phyloP scores from a whole-genome alignment of 2,113 vertebrate genomes.

The Andinoacara biseriatus region DNA sequence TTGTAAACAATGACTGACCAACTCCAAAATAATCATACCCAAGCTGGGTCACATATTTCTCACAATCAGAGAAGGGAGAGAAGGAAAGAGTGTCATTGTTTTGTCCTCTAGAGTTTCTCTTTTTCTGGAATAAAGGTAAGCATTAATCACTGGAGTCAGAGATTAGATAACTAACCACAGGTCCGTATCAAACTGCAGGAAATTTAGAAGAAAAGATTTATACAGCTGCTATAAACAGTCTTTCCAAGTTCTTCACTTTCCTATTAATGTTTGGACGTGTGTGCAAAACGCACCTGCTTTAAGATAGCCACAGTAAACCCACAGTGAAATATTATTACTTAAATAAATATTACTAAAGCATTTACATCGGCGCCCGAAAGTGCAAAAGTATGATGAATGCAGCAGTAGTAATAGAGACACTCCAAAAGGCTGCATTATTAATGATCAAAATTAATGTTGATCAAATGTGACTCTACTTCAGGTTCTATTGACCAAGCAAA shows the following conservation, averaged over 20 bases:
- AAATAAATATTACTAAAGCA: not conserved
- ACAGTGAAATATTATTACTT: not conserved
- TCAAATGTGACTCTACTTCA: not conserved
- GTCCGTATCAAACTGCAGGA: not conserved
- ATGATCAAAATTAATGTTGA: no score
- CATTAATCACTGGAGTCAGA: not conserved
- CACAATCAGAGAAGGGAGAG: not conserved
- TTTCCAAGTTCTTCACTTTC: not conserved
- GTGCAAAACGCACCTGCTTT: not conserved
- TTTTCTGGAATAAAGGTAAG: not conserved
- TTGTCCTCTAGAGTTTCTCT: not conserved
- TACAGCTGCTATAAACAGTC: not conserved
- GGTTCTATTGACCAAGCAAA: not conserved
- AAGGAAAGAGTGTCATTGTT: not conserved
- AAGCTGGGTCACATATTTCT: slow-evolving; percentile 15
- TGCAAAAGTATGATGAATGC: not conserved
- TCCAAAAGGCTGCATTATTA: no score
- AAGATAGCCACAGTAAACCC: not conserved
- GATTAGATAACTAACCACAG: not conserved
- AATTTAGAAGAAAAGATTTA: not conserved
- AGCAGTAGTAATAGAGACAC: no score
- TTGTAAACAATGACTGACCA: not conserved
- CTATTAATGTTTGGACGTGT: not conserved
- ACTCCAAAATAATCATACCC: slow-evolving; percentile 16
- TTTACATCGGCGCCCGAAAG: not conserved